Conservation (phyloP, 1,140 invertebrate species). For the Homarus americanus region DNA sequence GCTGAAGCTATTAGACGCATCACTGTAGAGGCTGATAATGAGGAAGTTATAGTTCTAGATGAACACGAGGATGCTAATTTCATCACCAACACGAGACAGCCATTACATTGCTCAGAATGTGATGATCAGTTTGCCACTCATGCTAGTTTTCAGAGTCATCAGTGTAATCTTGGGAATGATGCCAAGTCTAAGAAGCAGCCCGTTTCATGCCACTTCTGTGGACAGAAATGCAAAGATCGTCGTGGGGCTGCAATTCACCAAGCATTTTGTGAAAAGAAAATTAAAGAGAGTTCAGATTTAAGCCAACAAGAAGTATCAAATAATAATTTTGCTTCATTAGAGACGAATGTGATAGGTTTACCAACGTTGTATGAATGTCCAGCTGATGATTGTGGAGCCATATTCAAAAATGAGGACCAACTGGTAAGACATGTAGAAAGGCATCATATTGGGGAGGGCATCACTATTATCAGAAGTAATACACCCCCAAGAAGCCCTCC, state of each 20-base stretch:
- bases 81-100: slow-evolving; percentile 12
- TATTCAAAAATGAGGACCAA: slow-evolving; percentile 59
- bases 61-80: background rate
- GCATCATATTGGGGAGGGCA: slow-evolving; percentile 40
- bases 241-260: slow-evolving; percentile 57
- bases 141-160: slow-evolving; percentile 34
- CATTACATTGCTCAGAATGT: slow-evolving; percentile 37
- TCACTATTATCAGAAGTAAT: slow-evolving; percentile 2
- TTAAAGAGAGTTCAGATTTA: background rate
- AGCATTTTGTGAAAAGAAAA: slow-evolving; percentile 54
- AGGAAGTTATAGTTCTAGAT: background rate
- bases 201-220: slow-evolving; percentile 57
- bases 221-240: slow-evolving; percentile 53
- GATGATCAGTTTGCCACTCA: slow-evolving; percentile 50
- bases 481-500: background rate
- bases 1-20: slow-evolving; percentile 30
- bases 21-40: slow-evolving; percentile 20
- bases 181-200: slow-evolving; percentile 24
- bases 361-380: slow-evolving; percentile 45
- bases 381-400: slow-evolving; percentile 55
- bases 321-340: background rate
- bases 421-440: slow-evolving; percentile 35
- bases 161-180: slow-evolving; percentile 29
- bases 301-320: background rate
- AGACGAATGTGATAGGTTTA: background rate